Percentiles rank a stretch among this genome's conserved stretches.
These are phyloP conservation scores for Brachyhypopomus occidentalis DNA, from an alignment of 2,113 vertebrate species.

Conservation along the genomic window DNA sequence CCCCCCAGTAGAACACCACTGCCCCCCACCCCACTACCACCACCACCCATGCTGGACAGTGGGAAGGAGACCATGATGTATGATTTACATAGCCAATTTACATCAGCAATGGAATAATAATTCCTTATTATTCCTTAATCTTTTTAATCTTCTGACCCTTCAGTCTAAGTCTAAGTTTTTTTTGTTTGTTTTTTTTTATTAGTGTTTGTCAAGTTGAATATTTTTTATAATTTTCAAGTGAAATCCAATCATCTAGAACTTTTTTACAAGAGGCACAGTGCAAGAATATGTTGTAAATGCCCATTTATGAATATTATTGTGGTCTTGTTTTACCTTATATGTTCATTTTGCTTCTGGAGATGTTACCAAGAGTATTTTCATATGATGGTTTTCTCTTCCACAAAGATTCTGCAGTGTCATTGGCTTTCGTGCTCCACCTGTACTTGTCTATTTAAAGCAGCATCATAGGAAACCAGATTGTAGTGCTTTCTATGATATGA, in stretches of 20 bases:
- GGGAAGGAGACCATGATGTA: slow-evolving; percentile 54
- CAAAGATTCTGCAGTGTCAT: background rate
- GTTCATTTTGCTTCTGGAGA: slow-evolving; percentile 16
- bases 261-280: background rate
- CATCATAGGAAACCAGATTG: background rate
- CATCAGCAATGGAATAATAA: too few relatives aligned
- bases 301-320: background rate
- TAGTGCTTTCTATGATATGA: background rate
- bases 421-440: background rate
- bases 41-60: too few relatives aligned
- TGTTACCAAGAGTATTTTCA: slow-evolving; percentile 15
- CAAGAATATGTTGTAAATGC: background rate
- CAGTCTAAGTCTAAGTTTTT: too few relatives aligned
- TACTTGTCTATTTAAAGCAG: background rate
- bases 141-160: too few relatives aligned
- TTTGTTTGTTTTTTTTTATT: too few relatives aligned
- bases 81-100: too few relatives aligned
- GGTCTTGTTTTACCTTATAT: background rate
- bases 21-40: background rate
- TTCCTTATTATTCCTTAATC: too few relatives aligned
- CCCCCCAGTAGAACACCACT: slow-evolving; percentile 32
- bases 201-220: too few relatives aligned
- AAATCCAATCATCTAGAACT: background rate
- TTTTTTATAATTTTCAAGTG: background rate
- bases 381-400: background rate